Evolutionary conservation across 1,140 invertebrate species (phyloP).

Genomic region (Tigriopus japonicus): DNA sequence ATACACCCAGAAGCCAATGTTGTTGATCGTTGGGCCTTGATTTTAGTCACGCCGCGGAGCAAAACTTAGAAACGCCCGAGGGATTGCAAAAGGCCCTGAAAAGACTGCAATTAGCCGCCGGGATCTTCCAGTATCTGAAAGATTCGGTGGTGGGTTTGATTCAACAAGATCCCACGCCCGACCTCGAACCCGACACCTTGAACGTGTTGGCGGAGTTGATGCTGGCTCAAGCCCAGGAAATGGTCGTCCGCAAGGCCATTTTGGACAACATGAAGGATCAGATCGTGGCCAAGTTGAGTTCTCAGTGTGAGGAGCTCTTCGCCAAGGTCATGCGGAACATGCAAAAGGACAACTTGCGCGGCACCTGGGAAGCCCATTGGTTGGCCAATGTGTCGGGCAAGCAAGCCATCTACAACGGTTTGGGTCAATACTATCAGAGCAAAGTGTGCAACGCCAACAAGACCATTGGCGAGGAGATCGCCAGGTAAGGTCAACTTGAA

Average conservation of each 20-base stretch:
- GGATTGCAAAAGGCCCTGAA: constrained; percentile 36
- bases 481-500: constrained; percentile 50
- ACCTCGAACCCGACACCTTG: constrained; percentile 79
- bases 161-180: constrained; percentile 84
- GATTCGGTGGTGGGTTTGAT: constrained; percentile 54
- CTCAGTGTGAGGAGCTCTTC: constrained; percentile 83
- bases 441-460: constrained; percentile 58
- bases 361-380: constrained; percentile 80
- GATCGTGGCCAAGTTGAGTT: constrained; percentile 74
- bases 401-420: constrained; percentile 63
- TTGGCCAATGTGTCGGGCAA: constrained; percentile 45
- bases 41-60: constrained; percentile 45
- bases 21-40: not conserved
- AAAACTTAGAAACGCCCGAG: constrained; percentile 74
- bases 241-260: constrained; percentile 83
- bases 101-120: constrained; percentile 55
- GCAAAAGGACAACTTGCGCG: constrained; percentile 59
- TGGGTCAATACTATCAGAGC: constrained; percentile 76
- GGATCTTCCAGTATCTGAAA: constrained; percentile 77
- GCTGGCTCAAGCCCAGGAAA: constrained; percentile 94
- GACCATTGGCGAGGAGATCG: constrained; percentile 76
- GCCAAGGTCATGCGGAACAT: constrained; percentile 68
- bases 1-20: too few relatives aligned
- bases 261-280: constrained; percentile 87
- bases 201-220: constrained; percentile 59